A percentile compares a stretch with the other conserved stretches of the same genome.
Conservation (phyloP, 2,113 vertebrate genomes). For the Otus sunia region DNA sequence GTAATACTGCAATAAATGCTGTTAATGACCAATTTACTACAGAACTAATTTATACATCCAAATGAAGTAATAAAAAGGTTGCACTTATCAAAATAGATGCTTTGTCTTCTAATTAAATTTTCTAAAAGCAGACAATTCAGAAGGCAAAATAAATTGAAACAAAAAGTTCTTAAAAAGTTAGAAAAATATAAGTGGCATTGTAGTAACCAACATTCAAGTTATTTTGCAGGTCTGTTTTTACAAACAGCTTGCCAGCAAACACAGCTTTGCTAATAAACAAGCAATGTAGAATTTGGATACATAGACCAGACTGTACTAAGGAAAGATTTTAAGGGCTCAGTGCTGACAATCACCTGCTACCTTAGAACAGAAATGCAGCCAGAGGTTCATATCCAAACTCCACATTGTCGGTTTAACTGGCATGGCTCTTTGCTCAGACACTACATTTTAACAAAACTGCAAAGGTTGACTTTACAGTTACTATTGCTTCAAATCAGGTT, state of each 20-base stretch:
- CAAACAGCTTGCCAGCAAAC: background rate
- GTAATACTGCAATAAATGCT: background rate
- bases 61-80: background rate
- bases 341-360: background rate
- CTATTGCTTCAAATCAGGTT: background rate
- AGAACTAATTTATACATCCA: background rate
- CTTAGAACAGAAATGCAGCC: background rate
- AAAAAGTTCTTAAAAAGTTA: background rate
- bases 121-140: background rate
- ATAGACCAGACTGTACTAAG: background rate
- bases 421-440: background rate
- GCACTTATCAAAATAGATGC: background rate
- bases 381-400: background rate
- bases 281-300: background rate
- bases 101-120: background rate
- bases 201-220: background rate
- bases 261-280: background rate
- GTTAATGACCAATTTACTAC: background rate
- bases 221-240: background rate
- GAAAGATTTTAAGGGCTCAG: background rate
- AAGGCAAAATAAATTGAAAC: background rate
- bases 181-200: background rate
- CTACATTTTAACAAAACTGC: background rate
- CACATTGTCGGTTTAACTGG: background rate
- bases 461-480: background rate